Base-by-base conservation (phyloP, 1,140 invertebrate genomes). In the Aplysia californica region DNA sequence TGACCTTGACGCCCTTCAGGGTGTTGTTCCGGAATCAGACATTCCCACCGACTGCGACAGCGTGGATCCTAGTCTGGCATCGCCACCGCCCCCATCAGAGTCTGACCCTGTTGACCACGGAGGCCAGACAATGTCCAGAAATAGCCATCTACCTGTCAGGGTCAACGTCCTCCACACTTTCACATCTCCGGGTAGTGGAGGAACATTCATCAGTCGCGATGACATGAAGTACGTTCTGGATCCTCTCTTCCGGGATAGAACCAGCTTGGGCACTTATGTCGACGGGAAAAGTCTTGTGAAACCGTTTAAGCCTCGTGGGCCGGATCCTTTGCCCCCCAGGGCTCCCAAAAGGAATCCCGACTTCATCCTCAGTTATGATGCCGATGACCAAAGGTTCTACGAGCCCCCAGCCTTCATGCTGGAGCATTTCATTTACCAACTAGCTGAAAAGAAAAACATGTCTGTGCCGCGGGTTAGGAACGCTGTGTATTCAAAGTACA, bases 211-310 rank as follows among this genome's bases (percentile, higher is more conserved):
- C 3, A 81, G 64, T 5, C 72, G 75, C 70, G 80, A 86, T 70
- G 84, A 87, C 55, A 81, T 81, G 72, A 86, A 83, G 68, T 88
- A 79, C 79, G 79, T 88, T n/a, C 75, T 88, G 31, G 87, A 88
- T 75, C 85, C 86, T 35, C 44, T 85, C 6, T 87, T 81, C 75
- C 61, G 86, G 36, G 83, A 83, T 58, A 80, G 81, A 58, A 87
- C 85, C 70, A 84, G 79, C 70, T 72, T 86, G 1, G 86, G 85
- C 59, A 86, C 82, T 23, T 87, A 86, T 79, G 82, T 85, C n/a
- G 86, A 86, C 81, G 86, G 84, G 29, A 84, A 87, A 69, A 83
- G 81, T 10, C 76, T 87, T 18, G 80, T 85, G 3, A 86, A 84
- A 70, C 83, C 85, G 3, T 87, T 84, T 67, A 88, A 86, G 77